A percentile compares a stretch with the other conserved stretches of the same genome.
Conservation (phyloP, 2,888 invertebrate species). For the Zaprionus obscuricornis region DNA sequence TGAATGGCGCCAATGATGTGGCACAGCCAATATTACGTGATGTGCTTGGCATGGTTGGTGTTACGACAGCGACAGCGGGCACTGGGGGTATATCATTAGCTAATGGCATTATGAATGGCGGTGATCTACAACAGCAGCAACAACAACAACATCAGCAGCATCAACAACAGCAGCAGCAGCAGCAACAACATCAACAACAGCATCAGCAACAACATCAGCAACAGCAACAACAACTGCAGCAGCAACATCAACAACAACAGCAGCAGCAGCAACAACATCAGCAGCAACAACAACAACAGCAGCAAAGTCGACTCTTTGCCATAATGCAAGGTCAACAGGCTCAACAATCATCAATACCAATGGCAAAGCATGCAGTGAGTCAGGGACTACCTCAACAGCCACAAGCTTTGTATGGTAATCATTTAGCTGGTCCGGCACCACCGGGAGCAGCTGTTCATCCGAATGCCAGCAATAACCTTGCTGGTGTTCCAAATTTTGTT, state of each 20-base stretch:
- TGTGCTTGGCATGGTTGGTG: slow-evolving; percentile 81
- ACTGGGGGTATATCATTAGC: slow-evolving; percentile 39
- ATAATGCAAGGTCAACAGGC: slow-evolving; percentile 63
- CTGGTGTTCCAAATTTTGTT: slow-evolving; percentile 48
- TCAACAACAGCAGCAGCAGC: slow-evolving; percentile 50
- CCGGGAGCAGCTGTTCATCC: slow-evolving; percentile 29
- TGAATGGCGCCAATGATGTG: slow-evolving; percentile 82
- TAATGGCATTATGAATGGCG: slow-evolving; percentile 62
- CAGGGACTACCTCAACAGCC: slow-evolving; percentile 41
- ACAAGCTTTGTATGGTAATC: slow-evolving; percentile 45
- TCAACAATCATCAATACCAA: slow-evolving; percentile 26
- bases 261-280: slow-evolving; percentile 4
- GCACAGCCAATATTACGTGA: slow-evolving; percentile 82
- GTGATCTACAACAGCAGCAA: slow-evolving; percentile 60
- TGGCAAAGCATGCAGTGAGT: slow-evolving; percentile 44
- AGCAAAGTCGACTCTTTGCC: slow-evolving; percentile 63
- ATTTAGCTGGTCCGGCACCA: slow-evolving; percentile 46
- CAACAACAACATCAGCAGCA: slow-evolving; percentile 45
- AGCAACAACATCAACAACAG: slow-evolving; percentile 18
- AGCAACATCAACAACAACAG: slow-evolving; percentile 20
- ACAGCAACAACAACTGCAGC: slow-evolving; percentile 7
- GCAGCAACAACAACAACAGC: slow-evolving; percentile 27
- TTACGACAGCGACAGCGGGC: slow-evolving; percentile 31
- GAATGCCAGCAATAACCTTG: slow-evolving; percentile 24
- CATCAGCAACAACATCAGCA: no score